Evolutionary conservation across 2,888 invertebrate genomes (phyloP), one percentile per base, ranked within the genome.

Genomic region (Carcina quercana): DNA sequence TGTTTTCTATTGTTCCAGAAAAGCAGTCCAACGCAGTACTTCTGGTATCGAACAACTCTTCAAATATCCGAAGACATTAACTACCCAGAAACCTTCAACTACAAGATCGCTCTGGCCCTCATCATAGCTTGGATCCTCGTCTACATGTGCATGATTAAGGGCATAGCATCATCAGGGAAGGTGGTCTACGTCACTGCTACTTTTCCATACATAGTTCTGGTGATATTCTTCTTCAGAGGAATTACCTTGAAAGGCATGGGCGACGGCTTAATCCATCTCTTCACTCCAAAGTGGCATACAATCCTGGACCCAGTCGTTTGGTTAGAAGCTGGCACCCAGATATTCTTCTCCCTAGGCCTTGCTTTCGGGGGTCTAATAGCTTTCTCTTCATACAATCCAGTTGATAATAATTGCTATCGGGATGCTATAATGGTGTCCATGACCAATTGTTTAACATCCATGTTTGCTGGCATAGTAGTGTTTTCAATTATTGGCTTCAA

Each of bases 271-370:
- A 85, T 89, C 3, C 96, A 97, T 74, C 86, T 97, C 14, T 96
- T 97, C 62, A 95, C 94, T 0, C 97, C 97, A 0, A 92, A 95
- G 82, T 95, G 97, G 93, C 92, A 93, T 56, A 95, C 91, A 37
- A 87, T 98, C 35, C 76, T 92, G 19, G 97, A 97, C 79, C 97
- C 97, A 5, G 94, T 95, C 0, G 97, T 98, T 0, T 98, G 98
- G 98, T 76, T 98, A 32, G 97, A 98, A 78, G 97, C 98, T 0
- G 97, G 97, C 2, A 97, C 97, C 0, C 98, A 98, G 71, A 97
- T 98, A 54, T 98, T 98, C 83, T 98, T 97, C 75, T 97, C 97
- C 0, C 87, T 97, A 38, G 97, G 97, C 5, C 79, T 98, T 28
- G 97, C 97, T 1, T 98, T 98, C 53, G 98, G 98, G 7, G 97